A percentile compares a stretch with the other conserved stretches of the same genome.
Evolutionary conservation across 2,797 vertebrate genomes (phyloP).

Genomic region (Danio albolineatus): DNA sequence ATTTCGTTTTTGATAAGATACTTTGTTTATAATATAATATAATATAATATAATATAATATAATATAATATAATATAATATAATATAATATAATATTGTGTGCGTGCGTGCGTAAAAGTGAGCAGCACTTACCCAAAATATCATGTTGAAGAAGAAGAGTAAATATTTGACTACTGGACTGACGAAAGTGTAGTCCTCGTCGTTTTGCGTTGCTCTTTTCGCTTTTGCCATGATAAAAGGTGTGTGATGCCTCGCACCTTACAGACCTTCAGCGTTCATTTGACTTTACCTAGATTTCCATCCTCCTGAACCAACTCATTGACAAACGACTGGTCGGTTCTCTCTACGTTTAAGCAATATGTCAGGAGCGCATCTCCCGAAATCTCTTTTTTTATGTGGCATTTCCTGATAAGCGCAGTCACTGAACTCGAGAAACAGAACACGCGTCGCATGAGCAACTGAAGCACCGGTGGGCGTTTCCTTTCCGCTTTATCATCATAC

Average conservation of each 20-base stretch:
- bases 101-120: background rate
- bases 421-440: background rate
- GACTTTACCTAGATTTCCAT: background rate
- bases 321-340: background rate
- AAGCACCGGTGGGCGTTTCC: constrained; percentile 22
- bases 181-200: constrained; percentile 83
- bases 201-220: constrained; percentile 43
- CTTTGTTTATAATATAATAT: background rate
- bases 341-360: background rate
- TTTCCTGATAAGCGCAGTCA: constrained; percentile 31
- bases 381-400: background rate
- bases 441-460: background rate
- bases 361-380: background rate
- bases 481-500: background rate
- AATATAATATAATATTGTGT: background rate
- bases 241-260: constrained; percentile 13
- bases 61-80: background rate
- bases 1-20: no score
- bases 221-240: constrained; percentile 69
- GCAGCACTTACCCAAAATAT: constrained; percentile 89
- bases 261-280: background rate
- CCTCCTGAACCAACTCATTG: background rate
- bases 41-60: background rate
- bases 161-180: constrained; percentile 87
- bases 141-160: constrained; percentile 90